Conservation (phyloP, 2,113 vertebrate species). For the Syrmaticus mikado region DNA sequence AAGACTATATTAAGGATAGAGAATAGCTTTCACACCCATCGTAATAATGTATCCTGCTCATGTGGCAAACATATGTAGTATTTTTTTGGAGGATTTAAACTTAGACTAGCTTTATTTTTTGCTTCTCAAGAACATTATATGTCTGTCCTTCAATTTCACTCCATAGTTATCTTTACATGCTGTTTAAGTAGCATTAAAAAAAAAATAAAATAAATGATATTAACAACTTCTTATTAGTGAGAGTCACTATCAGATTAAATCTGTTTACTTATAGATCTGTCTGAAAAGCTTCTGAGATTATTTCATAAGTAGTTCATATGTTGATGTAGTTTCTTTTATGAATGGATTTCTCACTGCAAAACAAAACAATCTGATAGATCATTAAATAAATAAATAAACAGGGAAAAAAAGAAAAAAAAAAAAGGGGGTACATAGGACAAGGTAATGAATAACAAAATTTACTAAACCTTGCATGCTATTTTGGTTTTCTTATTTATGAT, state of each 20-base stretch:
- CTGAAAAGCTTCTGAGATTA: background rate
- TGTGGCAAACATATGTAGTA: conserved; percentile 48
- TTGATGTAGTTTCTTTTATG: background rate
- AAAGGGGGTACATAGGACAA: background rate
- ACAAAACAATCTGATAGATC: background rate
- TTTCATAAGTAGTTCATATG: background rate
- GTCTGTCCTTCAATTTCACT: background rate
- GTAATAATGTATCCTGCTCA: conserved; percentile 23
- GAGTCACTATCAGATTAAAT: background rate
- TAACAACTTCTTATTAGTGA: background rate
- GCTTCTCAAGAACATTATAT: background rate
- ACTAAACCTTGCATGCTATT: background rate
- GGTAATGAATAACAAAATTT: background rate
- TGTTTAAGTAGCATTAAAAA: background rate
- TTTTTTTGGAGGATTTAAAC: background rate
- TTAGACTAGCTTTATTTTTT: background rate
- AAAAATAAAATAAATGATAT: background rate
- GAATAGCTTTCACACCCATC: conserved; percentile 21
- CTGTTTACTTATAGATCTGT: background rate
- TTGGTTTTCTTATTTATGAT: background rate
- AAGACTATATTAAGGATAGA: conserved; percentile 33
- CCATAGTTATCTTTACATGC: background rate
- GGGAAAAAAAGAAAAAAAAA: background rate
- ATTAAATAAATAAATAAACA: background rate
- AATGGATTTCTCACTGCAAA: background rate